phyloP scores from a whole-genome alignment of 2,797 vertebrate species.

The Thaleichthys pacificus region DNA sequence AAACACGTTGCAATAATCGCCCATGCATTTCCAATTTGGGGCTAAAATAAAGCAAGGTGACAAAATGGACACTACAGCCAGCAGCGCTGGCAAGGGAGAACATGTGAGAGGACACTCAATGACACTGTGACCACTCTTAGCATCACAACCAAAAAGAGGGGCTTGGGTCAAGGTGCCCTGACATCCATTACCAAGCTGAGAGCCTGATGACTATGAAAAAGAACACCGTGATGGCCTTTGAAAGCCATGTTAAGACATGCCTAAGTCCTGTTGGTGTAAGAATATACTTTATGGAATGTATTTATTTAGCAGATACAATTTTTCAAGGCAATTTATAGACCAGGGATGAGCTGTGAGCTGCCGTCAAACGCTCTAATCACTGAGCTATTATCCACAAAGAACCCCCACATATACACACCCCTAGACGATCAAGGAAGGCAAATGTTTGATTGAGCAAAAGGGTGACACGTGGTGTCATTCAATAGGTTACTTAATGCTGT shows the following conservation, averaged over 20 bases:
- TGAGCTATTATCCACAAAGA: no score
- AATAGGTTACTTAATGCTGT: slow-evolving; percentile 52
- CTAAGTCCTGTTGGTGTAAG: slow-evolving; percentile 17
- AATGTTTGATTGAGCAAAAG: slow-evolving; percentile 21
- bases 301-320: no score
- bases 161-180: slow-evolving; percentile 7
- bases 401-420: no score
- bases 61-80: slow-evolving; percentile 49
- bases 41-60: slow-evolving; percentile 66
- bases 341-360: no score
- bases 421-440: slow-evolving; percentile 14
- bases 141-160: slow-evolving; percentile 10
- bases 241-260: not conserved
- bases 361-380: no score
- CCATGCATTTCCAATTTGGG: slow-evolving; percentile 58
- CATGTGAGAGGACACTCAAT: slow-evolving; percentile 57
- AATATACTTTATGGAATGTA: not conserved
- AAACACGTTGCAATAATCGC: slow-evolving; percentile 59
- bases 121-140: slow-evolving; percentile 43
- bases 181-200: slow-evolving; percentile 16
- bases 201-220: slow-evolving; percentile 14
- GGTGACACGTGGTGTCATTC: slow-evolving; percentile 37
- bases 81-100: slow-evolving; percentile 11
- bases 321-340: no score
- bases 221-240: slow-evolving; percentile 3